A percentile compares a stretch with the other conserved stretches of the same genome.
Evolutionary conservation across 2,113 vertebrate genomes (phyloP).

Genomic region (Sardina pilchardus): DNA sequence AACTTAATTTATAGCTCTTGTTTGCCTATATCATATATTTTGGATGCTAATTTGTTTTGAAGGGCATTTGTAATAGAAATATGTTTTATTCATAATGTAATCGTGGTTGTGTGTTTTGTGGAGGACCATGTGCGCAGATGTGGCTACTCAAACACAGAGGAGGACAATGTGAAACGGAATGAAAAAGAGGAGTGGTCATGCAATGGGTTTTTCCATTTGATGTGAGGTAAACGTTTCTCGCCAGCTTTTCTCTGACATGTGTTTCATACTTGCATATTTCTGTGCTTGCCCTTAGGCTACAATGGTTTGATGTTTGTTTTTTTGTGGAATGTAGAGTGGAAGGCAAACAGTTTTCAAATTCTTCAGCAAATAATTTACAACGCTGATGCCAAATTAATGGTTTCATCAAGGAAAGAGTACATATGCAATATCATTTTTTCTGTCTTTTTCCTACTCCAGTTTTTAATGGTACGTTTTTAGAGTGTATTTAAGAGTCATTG

Average conservation of each 20-base stretch:
- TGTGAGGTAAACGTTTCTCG: background rate
- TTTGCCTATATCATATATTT: background rate
- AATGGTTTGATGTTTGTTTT: no score
- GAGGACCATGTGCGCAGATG: background rate
- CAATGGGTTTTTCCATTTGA: background rate
- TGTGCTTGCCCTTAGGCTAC: no score
- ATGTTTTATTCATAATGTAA: constrained; percentile 1
- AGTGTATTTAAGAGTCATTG: background rate
- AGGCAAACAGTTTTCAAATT: no score
- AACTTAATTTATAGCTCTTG: background rate
- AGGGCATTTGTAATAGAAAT: background rate
- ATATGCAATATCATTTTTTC: no score
- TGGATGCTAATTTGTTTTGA: background rate
- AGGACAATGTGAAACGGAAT: background rate
- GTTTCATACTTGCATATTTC: background rate
- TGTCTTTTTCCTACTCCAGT: no score
- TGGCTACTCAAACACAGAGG: background rate
- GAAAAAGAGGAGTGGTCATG: background rate
- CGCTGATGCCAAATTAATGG: no score
- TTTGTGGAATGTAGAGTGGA: no score
- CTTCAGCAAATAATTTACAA: no score
- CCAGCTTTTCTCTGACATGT: background rate
- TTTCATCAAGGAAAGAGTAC: no score
- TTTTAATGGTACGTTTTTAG: background rate
- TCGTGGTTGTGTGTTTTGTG: background rate